Evolutionary conservation across 2,888 invertebrate species (phyloP).

Genomic region (Phalera bucephala): DNA sequence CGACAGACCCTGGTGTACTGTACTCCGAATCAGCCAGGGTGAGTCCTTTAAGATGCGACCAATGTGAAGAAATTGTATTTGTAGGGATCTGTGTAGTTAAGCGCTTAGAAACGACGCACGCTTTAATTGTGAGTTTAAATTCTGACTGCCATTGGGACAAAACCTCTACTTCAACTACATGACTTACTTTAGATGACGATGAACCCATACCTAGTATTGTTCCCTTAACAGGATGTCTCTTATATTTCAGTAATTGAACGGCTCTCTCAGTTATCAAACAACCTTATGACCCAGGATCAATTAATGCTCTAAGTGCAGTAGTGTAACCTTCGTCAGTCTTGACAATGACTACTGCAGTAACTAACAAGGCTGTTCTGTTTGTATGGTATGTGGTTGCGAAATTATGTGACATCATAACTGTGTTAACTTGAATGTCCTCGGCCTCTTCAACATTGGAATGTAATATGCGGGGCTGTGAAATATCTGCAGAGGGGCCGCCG

Average conservation of each 20-base stretch:
- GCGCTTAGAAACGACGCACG: conserved; percentile 18
- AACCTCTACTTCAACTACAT: conserved; percentile 15
- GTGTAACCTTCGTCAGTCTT: conserved; percentile 13
- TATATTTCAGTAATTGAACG: conserved; percentile 14
- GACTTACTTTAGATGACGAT: conserved; percentile 13
- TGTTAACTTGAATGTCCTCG: conserved; percentile 9
- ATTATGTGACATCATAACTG: conserved; percentile 14
- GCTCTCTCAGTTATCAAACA: conserved; percentile 21
- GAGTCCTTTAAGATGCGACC: conserved; percentile 8
- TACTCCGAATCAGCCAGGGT: conserved; percentile 17
- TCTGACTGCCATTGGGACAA: conserved; percentile 8
- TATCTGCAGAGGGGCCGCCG: conserved; percentile 20
- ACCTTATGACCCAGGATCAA: conserved; percentile 20
- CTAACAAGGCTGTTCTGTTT: conserved; percentile 24
- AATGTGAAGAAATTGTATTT: background rate
- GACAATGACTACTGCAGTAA: conserved; percentile 23
- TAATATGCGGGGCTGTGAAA: background rate
- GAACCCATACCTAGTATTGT: conserved; percentile 22
- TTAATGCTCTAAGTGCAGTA: conserved; percentile 12
- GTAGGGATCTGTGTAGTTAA: conserved; percentile 1
- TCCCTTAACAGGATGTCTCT: conserved; percentile 6
- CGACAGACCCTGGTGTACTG: conserved; percentile 17
- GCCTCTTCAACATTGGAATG: background rate
- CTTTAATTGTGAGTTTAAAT: conserved; percentile 9
- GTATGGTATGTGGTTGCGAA: too few species aligned